Conservation (phyloP, 2,113 vertebrate species). For the Misgurnus anguillicaudatus region DNA sequence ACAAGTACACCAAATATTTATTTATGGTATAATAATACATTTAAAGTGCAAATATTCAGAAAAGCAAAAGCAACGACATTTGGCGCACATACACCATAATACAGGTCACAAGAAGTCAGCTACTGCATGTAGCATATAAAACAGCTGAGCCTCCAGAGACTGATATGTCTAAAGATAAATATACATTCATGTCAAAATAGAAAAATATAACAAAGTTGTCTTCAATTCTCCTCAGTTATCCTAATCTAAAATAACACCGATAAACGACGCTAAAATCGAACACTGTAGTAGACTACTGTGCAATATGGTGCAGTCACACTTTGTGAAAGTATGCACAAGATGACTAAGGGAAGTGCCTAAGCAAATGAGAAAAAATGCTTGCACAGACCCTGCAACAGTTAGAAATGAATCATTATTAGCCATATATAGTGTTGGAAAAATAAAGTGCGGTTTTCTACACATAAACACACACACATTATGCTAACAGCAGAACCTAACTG, state of each 20-base stretch:
- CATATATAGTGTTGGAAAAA: slow-evolving; percentile 12
- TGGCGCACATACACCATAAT: slow-evolving; percentile 44
- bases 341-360: background rate
- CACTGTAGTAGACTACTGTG: background rate
- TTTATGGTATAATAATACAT: slow-evolving; percentile 60
- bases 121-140: slow-evolving; percentile 63
- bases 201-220: slow-evolving; percentile 61
- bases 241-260: background rate
- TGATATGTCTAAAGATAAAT: slow-evolving; percentile 60
- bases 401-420: background rate
- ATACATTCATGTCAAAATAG: slow-evolving; percentile 71
- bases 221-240: slow-evolving; percentile 30
- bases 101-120: slow-evolving; percentile 39
- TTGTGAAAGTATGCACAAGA: background rate
- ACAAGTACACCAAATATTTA: slow-evolving; percentile 15
- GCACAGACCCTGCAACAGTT: background rate
- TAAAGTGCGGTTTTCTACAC: background rate
- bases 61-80: slow-evolving; percentile 59
- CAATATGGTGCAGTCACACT: background rate
- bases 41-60: slow-evolving; percentile 69
- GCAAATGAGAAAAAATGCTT: background rate
- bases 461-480: background rate
- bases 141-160: slow-evolving; percentile 57
- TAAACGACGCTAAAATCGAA: slow-evolving; percentile 3
- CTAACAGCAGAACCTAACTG: background rate